Evolutionary conservation across 1,140 invertebrate species (phyloP).

Genomic region (Sitobion miscanthi): DNA sequence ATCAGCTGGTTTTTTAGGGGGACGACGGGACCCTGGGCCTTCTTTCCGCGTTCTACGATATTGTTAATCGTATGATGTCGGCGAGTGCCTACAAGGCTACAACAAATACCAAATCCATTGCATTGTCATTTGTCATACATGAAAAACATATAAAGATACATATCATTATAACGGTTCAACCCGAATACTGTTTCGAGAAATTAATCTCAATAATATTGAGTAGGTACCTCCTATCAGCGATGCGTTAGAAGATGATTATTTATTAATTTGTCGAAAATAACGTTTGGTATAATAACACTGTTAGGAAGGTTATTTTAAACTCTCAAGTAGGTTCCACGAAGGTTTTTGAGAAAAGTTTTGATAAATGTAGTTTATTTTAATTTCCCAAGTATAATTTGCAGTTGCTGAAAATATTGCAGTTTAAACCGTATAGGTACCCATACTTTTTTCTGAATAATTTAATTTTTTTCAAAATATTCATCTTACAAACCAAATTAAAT

Average conservation of each 20-base stretch:
- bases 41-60: not conserved
- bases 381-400: not conserved
- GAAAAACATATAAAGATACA: not conserved
- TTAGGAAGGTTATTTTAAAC: not conserved
- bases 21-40: not conserved
- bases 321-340: not conserved
- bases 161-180: not conserved
- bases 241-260: not conserved
- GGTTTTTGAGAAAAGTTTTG: not conserved
- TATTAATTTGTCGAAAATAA: not conserved
- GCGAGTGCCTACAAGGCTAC: too few species aligned
- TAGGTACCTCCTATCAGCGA: not conserved
- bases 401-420: not conserved
- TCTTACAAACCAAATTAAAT: not conserved
- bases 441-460: not conserved
- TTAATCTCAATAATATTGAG: not conserved
- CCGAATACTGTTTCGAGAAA: not conserved
- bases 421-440: not conserved
- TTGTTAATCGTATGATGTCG: not conserved
- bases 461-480: not conserved
- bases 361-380: not conserved
- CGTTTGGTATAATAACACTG: not conserved
- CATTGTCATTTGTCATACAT: too few species aligned
- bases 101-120: too few species aligned
- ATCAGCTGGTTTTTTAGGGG: not conserved